phyloP scores from a whole-genome alignment of 2,797 vertebrate genomes.

The Parotocinclus haroldoi region DNA sequence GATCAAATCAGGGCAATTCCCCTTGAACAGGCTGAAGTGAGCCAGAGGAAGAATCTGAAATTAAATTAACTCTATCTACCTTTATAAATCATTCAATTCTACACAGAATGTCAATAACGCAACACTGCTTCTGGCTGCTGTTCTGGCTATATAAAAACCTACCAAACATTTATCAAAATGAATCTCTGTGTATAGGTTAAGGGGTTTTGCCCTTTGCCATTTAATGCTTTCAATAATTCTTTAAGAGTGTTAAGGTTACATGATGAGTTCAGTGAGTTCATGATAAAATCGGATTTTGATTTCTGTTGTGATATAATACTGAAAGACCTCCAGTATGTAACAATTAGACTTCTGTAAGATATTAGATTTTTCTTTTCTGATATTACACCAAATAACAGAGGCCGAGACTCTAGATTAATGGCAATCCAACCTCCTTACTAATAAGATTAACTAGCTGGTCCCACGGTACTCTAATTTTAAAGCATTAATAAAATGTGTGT shows the following conservation, averaged over 20 bases:
- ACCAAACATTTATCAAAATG: slow-evolving; percentile 46
- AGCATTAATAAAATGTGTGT: slow-evolving; percentile 9
- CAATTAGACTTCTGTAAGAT: too few relatives aligned
- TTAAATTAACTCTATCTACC: slow-evolving; percentile 41
- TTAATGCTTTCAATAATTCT: slow-evolving; percentile 13
- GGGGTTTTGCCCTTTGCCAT: slow-evolving; percentile 11
- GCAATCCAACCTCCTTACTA: background rate
- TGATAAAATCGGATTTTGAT: too few relatives aligned
- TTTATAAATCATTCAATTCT: slow-evolving; percentile 47
- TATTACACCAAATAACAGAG: slow-evolving; percentile 1
- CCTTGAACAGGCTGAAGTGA: slow-evolving; percentile 37
- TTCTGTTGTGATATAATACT: background rate
- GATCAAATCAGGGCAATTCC: slow-evolving; percentile 51
- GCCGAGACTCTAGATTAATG: background rate
- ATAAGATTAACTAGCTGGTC: slow-evolving; percentile 5
- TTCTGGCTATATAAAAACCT: slow-evolving; percentile 37
- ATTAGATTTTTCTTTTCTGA: background rate
- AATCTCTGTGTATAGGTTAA: background rate
- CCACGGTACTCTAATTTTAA: background rate
- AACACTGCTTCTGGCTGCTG: slow-evolving; percentile 32
- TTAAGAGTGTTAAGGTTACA: too few relatives aligned
- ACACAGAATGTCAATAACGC: slow-evolving; percentile 36
- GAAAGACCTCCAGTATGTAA: background rate
- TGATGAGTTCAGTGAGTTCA: too few relatives aligned
- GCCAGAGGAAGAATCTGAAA: slow-evolving; percentile 41